A percentile compares a stretch with the other conserved stretches of the same genome.
These are phyloP conservation scores for Cyanoramphus novaezelandiae DNA, from an alignment of 2,113 vertebrate species.

Conservation along the genomic window DNA sequence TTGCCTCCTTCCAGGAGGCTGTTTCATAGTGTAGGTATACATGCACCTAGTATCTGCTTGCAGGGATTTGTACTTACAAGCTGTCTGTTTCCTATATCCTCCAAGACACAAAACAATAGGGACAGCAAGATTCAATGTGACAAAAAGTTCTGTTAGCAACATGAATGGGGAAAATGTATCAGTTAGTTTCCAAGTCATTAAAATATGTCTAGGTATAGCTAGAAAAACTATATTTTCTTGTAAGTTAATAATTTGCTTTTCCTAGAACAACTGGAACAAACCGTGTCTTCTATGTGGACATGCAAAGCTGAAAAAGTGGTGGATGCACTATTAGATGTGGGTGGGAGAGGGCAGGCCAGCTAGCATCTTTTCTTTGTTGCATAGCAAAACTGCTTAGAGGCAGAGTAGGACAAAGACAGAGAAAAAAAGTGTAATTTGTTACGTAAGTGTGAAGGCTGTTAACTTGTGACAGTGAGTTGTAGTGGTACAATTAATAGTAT, in stretches of 20 bases:
- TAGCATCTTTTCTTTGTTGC: not conserved
- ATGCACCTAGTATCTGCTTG: not conserved
- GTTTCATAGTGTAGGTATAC: not conserved
- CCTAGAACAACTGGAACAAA: not conserved
- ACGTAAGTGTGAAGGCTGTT: not conserved
- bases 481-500: not conserved
- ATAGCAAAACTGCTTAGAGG: not conserved
- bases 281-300: not conserved
- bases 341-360: not conserved
- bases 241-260: not conserved
- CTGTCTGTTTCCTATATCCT: not conserved
- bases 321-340: not conserved
- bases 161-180: not conserved
- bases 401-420: not conserved
- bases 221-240: not conserved
- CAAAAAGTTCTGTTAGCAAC: not conserved
- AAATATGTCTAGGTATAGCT: not conserved
- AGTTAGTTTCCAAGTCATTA: not conserved
- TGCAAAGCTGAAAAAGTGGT: not conserved
- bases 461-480: not conserved
- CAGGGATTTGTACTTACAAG: not conserved
- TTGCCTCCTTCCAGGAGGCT: not conserved
- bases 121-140: not conserved
- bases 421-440: not conserved
- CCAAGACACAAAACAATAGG: not conserved